These are phyloP conservation scores for Cynopterus brachyotis DNA, from an alignment of 2,113 vertebrate genomes.

Conservation along the genomic window DNA sequence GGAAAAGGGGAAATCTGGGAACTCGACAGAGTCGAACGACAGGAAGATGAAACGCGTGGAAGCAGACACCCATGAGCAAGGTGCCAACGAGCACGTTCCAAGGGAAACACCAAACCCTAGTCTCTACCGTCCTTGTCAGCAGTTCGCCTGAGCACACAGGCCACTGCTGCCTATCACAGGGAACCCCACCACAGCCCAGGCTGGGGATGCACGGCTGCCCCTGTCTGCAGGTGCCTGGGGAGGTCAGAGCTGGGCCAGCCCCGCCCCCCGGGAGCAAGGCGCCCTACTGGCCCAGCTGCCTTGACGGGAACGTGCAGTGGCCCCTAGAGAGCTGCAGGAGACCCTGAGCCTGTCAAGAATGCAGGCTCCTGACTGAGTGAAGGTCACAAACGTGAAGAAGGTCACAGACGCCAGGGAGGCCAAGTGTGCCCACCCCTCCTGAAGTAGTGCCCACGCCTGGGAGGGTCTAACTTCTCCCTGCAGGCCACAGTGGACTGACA, in stretches of 20 bases:
- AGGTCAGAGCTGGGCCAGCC: not conserved
- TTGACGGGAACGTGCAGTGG: accelerated
- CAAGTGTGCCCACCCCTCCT: not conserved
- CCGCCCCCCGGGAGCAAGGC: too few species aligned
- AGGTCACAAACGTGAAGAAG: too few species aligned
- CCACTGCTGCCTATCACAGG: not conserved
- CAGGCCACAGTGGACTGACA: not conserved
- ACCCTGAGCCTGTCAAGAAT: not conserved
- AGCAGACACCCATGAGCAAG: not conserved
- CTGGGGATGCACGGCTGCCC: accelerated
- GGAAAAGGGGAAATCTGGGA: not conserved
- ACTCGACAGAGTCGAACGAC: not conserved
- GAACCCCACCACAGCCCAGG: not conserved
- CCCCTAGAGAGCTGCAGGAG: not conserved
- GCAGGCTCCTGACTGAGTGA: not conserved
- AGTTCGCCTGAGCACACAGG: not conserved
- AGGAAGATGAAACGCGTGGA: not conserved
- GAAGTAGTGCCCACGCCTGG: not conserved
- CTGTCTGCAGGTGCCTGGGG: not conserved
- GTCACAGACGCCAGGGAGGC: not conserved
- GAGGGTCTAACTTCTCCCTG: not conserved
- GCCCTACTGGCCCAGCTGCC: not conserved
- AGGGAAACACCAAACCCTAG: not conserved
- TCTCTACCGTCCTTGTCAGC: not conserved
- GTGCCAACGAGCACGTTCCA: not conserved